Evolutionary conservation across 2,888 invertebrate genomes (phyloP).

Genomic region (Koerneria pararmatus): DNA sequence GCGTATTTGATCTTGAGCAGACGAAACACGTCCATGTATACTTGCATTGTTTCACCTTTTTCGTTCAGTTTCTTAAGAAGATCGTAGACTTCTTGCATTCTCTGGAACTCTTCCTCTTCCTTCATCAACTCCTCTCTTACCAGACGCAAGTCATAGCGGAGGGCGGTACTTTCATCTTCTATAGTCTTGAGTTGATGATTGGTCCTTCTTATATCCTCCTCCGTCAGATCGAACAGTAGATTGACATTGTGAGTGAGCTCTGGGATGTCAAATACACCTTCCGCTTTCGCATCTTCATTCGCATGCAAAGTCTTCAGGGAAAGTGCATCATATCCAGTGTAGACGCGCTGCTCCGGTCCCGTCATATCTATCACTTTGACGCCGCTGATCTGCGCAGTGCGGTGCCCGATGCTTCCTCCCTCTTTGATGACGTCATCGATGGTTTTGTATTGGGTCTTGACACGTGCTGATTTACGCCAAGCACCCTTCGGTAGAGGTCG

Average conservation of each 20-base stretch:
- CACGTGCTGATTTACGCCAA: constrained; percentile 71
- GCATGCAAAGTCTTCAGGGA: constrained; percentile 39
- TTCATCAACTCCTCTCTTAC: constrained; percentile 70
- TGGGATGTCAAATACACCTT: constrained; percentile 69
- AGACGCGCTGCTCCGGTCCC: constrained; percentile 84
- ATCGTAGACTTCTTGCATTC: constrained; percentile 62
- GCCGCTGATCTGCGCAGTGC: constrained; percentile 17
- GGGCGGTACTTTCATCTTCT: constrained; percentile 74
- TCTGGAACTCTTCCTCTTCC: constrained; percentile 73
- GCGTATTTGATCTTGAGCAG: constrained; percentile 68
- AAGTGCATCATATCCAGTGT: constrained; percentile 57
- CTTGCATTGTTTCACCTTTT: constrained; percentile 65
- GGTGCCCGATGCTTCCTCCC: constrained; percentile 43
- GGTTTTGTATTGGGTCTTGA: constrained; percentile 59
- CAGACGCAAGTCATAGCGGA: constrained; percentile 76
- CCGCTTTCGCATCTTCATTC: constrained; percentile 58
- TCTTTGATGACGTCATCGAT: constrained; percentile 63
- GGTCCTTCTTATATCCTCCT: constrained; percentile 86
- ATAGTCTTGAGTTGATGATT: constrained; percentile 75
- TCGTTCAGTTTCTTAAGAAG: constrained; percentile 24
- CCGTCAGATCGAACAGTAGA: constrained; percentile 83
- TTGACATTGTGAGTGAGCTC: constrained; percentile 88
- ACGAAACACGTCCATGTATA: constrained; percentile 67
- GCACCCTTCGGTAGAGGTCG: constrained; percentile 29
- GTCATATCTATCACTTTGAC: constrained; percentile 85